phyloP scores from a whole-genome alignment of 92 coral and sea anemone species.

The Epizoanthus illoricatus region DNA sequence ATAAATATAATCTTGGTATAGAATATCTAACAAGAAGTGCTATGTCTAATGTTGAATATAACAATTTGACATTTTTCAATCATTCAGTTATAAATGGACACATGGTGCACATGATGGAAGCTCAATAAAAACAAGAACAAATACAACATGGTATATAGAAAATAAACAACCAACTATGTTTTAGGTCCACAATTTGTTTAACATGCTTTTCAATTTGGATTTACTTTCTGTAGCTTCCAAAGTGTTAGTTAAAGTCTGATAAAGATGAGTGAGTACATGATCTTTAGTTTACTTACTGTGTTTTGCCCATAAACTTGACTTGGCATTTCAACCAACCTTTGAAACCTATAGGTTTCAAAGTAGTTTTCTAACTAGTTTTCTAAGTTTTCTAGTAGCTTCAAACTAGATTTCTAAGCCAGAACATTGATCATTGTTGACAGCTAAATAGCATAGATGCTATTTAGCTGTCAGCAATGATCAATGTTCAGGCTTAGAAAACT shows the following conservation, averaged over 20 bases:
- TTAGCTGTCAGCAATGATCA: constrained; percentile 26
- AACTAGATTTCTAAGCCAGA: constrained; percentile 40
- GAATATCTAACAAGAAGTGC: constrained; percentile 27
- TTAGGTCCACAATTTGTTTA: constrained; percentile 25
- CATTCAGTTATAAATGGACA: constrained; percentile 25
- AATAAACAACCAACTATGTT: constrained; percentile 24
- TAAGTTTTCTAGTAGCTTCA: constrained; percentile 40
- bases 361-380: constrained; percentile 39
- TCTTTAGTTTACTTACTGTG: constrained; percentile 25
- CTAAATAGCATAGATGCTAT: constrained; percentile 25
- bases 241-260: constrained; percentile 25
- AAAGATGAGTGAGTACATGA: constrained; percentile 25
- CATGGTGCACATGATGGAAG: constrained; percentile 27
- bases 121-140: constrained; percentile 24
- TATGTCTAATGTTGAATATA: constrained; percentile 23
- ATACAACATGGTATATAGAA: constrained; percentile 24
- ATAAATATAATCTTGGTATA: too few species aligned
- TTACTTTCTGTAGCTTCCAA: constrained; percentile 25
- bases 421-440: constrained; percentile 30
- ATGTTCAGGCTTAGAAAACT: constrained; percentile 23
- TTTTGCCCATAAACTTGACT: constrained; percentile 25
- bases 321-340: constrained; percentile 26
- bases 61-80: constrained; percentile 23
- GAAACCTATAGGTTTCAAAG: constrained; percentile 35
- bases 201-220: constrained; percentile 25